Evolutionary conservation across 2,888 invertebrate genomes (phyloP).

Genomic region (Heteromyza rotundicornis): DNA sequence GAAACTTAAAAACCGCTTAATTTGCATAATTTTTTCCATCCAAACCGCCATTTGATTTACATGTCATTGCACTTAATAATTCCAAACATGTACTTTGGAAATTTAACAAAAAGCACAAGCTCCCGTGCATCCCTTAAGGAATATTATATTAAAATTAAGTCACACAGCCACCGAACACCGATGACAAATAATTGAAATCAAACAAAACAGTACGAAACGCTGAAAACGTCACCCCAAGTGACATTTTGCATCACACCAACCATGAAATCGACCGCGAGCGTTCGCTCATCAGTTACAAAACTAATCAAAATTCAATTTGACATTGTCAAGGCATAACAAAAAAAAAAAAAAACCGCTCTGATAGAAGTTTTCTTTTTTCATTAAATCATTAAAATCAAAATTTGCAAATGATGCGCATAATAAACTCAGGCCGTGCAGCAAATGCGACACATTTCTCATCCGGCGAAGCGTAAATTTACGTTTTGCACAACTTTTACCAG

Average conservation of each 20-base stretch:
- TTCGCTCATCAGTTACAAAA: conserved; percentile 28
- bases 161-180: not conserved
- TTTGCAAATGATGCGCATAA: conserved; percentile 58
- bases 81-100: not conserved
- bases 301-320: conserved; percentile 57
- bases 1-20: conserved; percentile 11
- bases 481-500: not conserved
- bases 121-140: too few species aligned
- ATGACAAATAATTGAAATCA: conserved; percentile 38
- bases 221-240: not conserved
- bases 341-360: too few species aligned
- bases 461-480: conserved; percentile 9
- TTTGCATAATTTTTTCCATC: conserved; percentile 18
- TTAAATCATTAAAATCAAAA: conserved; percentile 55
- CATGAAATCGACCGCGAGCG: not conserved
- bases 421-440: conserved; percentile 36
- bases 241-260: conserved; percentile 23
- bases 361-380: conserved; percentile 29
- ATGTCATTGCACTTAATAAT: conserved; percentile 15
- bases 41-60: conserved; percentile 11
- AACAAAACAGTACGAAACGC: conserved; percentile 32
- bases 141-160: too few species aligned
- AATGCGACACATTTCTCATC: conserved; percentile 42
- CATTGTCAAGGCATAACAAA: conserved; percentile 15
- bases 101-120: not conserved